Base-by-base conservation (phyloP, 2,888 invertebrate genomes). In the Ametastegia equiseti region DNA sequence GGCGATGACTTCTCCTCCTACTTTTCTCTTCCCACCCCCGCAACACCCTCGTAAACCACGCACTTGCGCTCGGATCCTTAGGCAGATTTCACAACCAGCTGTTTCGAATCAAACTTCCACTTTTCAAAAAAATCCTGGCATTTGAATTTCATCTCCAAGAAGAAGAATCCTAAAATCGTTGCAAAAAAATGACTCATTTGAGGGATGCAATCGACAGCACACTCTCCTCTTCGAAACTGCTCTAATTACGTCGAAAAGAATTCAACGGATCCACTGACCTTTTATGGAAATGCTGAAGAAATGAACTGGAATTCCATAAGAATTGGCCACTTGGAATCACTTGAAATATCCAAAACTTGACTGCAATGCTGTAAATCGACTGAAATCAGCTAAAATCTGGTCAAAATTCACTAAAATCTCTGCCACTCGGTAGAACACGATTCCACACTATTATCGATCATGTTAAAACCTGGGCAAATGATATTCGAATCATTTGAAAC, bases 41-140 rank as follows among this genome's bases (percentile, higher is more conserved):
- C 13, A 47, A 75, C 54, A 60, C 57, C 78, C 73, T 33, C 81
- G 60, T 39, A 75, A 77, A 79, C 81, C 75, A 63, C 54, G 71
- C 63, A 47, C 77, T 77, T 75, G 73, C 60, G 45, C 23, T 30
- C n/a, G 19, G 33, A 19, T n/a, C 33, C 30, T 83, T 67, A 83
- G 57, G 83, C 79, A 45, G 71, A 27, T 33, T 83, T 30, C 83
- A 81, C 83, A 83, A 65, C 65, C 27, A 5, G 30, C 54, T 47
- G 30, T 50, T 30, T 27, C n/a, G 7, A 47, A n/a, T 2, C 1
- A 9, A 7, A 23, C 11, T 6, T 27, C 23, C 11, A 9, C 23
- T 54, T 54, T 3, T 23, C 9, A 9, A 19, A 19, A 11, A 11
- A 11, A n/a, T 19, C 19, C 19, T n/a, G 54, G 54, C n/a, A 54